phyloP scores from a whole-genome alignment of 2,113 vertebrate species.

The Melospiza georgiana region DNA sequence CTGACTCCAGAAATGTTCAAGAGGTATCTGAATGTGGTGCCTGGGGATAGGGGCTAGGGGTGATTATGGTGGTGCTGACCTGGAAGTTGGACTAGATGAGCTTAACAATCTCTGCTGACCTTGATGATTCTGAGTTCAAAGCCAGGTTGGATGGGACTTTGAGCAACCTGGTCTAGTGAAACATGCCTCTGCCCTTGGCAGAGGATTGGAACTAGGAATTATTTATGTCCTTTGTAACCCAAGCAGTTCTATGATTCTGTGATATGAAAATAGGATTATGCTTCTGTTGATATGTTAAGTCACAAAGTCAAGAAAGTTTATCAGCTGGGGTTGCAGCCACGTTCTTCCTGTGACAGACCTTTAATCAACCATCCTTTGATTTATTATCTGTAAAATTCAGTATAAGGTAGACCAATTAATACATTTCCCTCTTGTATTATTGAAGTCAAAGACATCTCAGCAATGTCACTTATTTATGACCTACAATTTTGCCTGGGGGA shows the following conservation, averaged over 20 bases:
- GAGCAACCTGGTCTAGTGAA: background rate
- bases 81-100: background rate
- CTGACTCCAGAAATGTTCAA: background rate
- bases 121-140: background rate
- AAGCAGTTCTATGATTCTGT: background rate
- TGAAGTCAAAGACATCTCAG: background rate
- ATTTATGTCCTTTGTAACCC: background rate
- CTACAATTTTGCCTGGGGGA: background rate
- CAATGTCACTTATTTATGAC: background rate
- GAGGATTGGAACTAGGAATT: background rate
- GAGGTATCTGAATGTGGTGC: background rate
- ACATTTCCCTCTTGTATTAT: background rate
- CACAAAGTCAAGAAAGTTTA: background rate
- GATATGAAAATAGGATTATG: background rate
- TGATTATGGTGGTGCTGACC: background rate
- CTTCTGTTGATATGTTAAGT: background rate
- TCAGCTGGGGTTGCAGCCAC: background rate
- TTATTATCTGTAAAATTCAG: background rate
- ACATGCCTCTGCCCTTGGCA: accelerated
- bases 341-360: background rate
- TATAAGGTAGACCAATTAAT: background rate
- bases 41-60: background rate
- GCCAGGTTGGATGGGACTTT: background rate
- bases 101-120: background rate
- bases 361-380: background rate